Evolutionary conservation across 2,113 vertebrate species (phyloP).

Genomic region (Aix galericulata): DNA sequence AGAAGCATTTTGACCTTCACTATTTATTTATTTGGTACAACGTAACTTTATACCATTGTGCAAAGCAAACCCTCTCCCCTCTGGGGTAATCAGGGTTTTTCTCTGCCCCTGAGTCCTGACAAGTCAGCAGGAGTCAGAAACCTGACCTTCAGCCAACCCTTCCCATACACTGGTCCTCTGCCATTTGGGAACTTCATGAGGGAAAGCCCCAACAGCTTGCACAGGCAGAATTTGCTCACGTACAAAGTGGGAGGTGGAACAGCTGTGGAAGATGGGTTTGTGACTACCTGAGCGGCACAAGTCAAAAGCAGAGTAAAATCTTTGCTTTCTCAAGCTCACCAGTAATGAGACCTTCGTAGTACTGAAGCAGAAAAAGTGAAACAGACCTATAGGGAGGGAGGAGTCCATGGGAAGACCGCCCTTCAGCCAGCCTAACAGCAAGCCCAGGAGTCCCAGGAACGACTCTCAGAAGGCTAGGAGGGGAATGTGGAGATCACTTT

Average conservation of each 20-base stretch:
- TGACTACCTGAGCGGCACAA: rapidly evolving
- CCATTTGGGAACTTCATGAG: background rate
- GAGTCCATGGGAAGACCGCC: background rate
- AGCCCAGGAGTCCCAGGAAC: background rate
- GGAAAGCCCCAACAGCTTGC: background rate
- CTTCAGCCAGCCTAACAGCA: background rate
- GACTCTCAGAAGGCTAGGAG: background rate
- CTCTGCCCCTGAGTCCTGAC: background rate
- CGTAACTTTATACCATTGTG: background rate
- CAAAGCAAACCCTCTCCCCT: background rate
- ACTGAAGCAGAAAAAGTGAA: background rate
- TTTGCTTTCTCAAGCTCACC: background rate
- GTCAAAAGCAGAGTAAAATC: background rate
- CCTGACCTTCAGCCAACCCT: background rate
- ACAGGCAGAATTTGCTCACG: too few species aligned
- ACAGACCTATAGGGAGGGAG: background rate
- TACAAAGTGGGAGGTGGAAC: background rate
- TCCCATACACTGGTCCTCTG: too few species aligned
- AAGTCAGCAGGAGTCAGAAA: background rate
- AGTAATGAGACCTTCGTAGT: background rate
- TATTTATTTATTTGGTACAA: background rate
- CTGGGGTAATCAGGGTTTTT: background rate
- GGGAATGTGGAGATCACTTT: background rate
- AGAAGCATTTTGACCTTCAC: background rate
- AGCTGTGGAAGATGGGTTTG: background rate